These are phyloP conservation scores for Psilopogon haemacephalus DNA, from an alignment of 2,113 vertebrate species.

Conservation along the genomic window DNA sequence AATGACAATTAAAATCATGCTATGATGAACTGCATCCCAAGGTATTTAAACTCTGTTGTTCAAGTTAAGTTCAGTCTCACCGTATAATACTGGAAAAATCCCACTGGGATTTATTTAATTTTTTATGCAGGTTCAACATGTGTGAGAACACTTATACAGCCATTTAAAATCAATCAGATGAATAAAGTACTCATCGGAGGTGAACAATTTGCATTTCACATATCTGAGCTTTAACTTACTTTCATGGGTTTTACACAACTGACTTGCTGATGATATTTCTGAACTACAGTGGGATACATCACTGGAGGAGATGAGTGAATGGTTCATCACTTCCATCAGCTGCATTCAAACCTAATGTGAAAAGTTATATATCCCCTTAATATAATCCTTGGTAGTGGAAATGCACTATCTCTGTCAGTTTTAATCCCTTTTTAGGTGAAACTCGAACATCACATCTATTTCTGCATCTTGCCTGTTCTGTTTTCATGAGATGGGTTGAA, in stretches of 20 bases:
- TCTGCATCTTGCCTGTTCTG: background rate
- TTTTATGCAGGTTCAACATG: constrained; percentile 46
- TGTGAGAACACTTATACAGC: constrained; percentile 34
- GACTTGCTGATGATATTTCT: background rate
- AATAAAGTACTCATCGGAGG: constrained; percentile 12
- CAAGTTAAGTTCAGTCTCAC: constrained; percentile 44
- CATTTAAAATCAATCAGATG: constrained; percentile 60
- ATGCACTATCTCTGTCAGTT: background rate
- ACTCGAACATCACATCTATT: background rate
- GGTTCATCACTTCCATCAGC: background rate
- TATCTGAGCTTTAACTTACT: constrained; percentile 27
- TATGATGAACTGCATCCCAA: constrained; percentile 9
- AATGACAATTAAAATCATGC: constrained; percentile 3
- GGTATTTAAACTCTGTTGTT: constrained; percentile 41
- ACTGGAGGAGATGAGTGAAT: background rate
- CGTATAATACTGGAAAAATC: constrained; percentile 39
- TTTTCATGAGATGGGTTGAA: background rate
- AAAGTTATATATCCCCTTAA: background rate
- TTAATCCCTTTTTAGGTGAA: background rate
- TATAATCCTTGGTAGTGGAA: background rate
- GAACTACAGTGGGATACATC: background rate
- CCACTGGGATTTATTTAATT: constrained; percentile 30
- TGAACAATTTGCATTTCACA: constrained; percentile 49
- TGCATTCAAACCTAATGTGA: background rate
- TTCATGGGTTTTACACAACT: background rate